Evolutionary conservation across 2,888 invertebrate species (phyloP), one percentile per base, ranked within the genome.

Genomic region (Asteroscopus sphinx): DNA sequence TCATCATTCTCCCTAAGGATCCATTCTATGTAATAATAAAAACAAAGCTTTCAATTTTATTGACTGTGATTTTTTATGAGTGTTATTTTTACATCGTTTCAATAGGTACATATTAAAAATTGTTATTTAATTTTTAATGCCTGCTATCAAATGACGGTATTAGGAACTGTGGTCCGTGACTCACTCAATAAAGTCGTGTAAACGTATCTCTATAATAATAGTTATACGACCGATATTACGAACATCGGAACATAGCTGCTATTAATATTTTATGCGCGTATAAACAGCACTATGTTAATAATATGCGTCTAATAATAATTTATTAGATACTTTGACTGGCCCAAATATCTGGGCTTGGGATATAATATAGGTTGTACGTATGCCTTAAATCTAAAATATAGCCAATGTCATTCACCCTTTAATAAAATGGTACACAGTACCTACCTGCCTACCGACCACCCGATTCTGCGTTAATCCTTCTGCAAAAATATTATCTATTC

Each of bases 211-310:
- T 46, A 33, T 48, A 62, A 64, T 64, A 70, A 64, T 59, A 59
- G 66, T 36, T 26, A 52, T 68, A 59, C 46, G 51, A 46, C 44
- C 35, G 30, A 16, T 60, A 54, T 60, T 42, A 48, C 21, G 25
- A 44, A 57, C 47, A 16, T 52, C 40, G 17, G 12, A 62, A 61
- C 60, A 70, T 67, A n/a, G n/a, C 53, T 74, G 72, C 60, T 57
- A 75, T 64, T 64, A 59, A 75, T 65, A 66, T 71, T 72, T 71
- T 55, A 71, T 60, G 28, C 21, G 17, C 39, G 35, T 42, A 36
- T 71, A 56, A 56, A 56, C 40, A 45, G 17, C 30, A 33, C 36
- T 33, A 7, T 63, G 57, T 46, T 54, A 59, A 56, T 61, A 47
- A 56, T 61, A 47, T 33, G 13, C 37, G 35, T 35, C 59, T 54